Evolutionary conservation across 2,797 vertebrate species (phyloP).

Genomic region (Rhinoraja longicauda): DNA sequence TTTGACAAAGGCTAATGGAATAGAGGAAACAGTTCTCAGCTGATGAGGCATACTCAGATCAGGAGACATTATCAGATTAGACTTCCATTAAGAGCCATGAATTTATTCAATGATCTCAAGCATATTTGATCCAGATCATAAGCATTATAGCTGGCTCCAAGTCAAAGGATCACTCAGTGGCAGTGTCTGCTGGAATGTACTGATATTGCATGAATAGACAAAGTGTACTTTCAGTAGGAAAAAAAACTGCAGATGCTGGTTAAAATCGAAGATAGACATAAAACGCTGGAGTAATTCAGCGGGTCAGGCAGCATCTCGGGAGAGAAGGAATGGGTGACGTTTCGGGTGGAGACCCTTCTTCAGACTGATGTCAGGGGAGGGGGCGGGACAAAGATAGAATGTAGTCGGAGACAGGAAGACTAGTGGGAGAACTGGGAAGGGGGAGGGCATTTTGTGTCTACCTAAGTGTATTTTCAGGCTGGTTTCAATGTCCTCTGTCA

Average conservation of each 20-base stretch:
- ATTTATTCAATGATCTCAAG: not conserved
- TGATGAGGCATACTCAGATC: not conserved
- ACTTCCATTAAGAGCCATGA: not conserved
- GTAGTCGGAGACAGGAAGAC: too few relatives aligned
- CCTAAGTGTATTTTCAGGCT: not conserved
- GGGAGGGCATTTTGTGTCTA: too few relatives aligned
- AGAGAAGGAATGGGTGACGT: too few relatives aligned
- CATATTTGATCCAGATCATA: not conserved
- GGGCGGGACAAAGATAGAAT: too few relatives aligned
- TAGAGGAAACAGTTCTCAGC: not conserved
- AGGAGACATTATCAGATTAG: not conserved
- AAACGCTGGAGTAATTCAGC: too few relatives aligned
- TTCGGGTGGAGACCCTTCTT: too few relatives aligned
- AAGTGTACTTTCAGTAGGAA: not conserved
- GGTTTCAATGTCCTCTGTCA: not conserved
- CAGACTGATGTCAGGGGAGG: too few relatives aligned
- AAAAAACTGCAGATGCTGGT: too few relatives aligned
- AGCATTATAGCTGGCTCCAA: not conserved
- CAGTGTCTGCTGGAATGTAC: not conserved
- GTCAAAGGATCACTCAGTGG: not conserved
- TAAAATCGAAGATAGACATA: too few relatives aligned
- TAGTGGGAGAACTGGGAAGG: too few relatives aligned
- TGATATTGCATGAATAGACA: too few relatives aligned
- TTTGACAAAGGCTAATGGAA: not conserved
- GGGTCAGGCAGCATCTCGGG: too few relatives aligned